Base-by-base conservation (phyloP, 2,888 invertebrate species). In the Antheraea yamamai region DNA sequence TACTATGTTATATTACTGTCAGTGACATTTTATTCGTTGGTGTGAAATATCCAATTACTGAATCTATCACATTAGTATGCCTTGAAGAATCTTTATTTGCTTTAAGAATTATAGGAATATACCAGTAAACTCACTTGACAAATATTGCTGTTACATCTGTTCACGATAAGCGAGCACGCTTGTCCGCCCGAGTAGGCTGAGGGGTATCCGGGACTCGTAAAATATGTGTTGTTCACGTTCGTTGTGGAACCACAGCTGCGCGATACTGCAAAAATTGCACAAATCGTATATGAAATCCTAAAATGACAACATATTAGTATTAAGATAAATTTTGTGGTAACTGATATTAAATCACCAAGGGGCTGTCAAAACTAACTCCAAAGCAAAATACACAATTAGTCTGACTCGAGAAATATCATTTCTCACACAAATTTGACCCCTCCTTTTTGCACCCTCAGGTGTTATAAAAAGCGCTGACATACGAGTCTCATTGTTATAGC, bases 141-240 rank as follows among this genome's bases (percentile, higher is more conserved):
- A 79, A 97, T 95, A 77, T 96, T 95, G 71, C 92, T 88, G 86
- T 96, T 97, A 83, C 97, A 96, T 73, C 97, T 96, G 80, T 96
- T 95, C 2, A 98, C 96, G 16, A 96, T 96, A 81, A 98, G 96
- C 4, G 96, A 95, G 86, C 98, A 98, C 2, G 96, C 95, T 51
- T 95, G 95, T 0, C 97, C 97, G 0, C 97, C 97, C 1, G 95
- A 90, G 84, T 96, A 97, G 0, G 97, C 95, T 0, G 95, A 95
- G 0, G 98, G 98, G 90, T 97, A 98, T 3, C 96, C 96, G 0
- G 96, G 96, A 86, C 97, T 98, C 18, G 96, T 96, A 89, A 98
- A 98, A 87, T 98, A 98, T 0, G 98, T 98, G 84, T 97, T 97
- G 88, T 98, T 98, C 73, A 96, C 95, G 73, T 95, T 95, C 0